These are phyloP conservation scores for Fragum whitleyi DNA, from an alignment of 2,888 invertebrate species.

Conservation along the genomic window DNA sequence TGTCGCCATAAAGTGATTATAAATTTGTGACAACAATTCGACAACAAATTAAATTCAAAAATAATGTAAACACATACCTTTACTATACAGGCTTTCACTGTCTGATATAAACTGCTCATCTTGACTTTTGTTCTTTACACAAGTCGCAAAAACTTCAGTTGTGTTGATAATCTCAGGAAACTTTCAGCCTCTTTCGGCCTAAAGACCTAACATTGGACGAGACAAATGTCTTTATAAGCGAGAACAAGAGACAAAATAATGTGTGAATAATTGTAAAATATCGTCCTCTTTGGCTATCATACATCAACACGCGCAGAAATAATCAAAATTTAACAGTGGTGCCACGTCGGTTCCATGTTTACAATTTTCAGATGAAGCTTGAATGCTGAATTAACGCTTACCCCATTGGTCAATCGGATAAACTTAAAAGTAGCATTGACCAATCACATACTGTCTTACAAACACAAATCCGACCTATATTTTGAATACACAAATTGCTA, in stretches of 20 bases:
- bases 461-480: conserved; percentile 42
- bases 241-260: too few relatives aligned
- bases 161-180: too few relatives aligned
- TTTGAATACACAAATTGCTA: conserved; percentile 42
- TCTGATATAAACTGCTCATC: conserved; percentile 71
- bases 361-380: conserved; percentile 47
- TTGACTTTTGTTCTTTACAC: not conserved
- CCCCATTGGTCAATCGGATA: conserved; percentile 32
- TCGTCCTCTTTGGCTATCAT: not conserved
- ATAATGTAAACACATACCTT: too few relatives aligned
- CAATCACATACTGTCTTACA: conserved; percentile 50
- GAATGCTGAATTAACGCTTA: conserved; percentile 9
- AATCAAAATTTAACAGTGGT: conserved; percentile 1
- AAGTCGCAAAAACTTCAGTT: too few relatives aligned
- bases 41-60: too few relatives aligned
- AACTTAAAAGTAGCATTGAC: conserved; percentile 25
- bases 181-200: too few relatives aligned
- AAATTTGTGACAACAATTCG: too few relatives aligned
- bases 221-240: too few relatives aligned
- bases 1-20: too few relatives aligned
- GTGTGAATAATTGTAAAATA: too few relatives aligned
- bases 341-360: conserved; percentile 61
- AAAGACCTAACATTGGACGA: too few relatives aligned
- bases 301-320: not conserved
- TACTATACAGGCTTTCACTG: conserved; percentile 72